Conservation (phyloP, 2,797 vertebrate species). For the Philypnodon macrostomus region DNA sequence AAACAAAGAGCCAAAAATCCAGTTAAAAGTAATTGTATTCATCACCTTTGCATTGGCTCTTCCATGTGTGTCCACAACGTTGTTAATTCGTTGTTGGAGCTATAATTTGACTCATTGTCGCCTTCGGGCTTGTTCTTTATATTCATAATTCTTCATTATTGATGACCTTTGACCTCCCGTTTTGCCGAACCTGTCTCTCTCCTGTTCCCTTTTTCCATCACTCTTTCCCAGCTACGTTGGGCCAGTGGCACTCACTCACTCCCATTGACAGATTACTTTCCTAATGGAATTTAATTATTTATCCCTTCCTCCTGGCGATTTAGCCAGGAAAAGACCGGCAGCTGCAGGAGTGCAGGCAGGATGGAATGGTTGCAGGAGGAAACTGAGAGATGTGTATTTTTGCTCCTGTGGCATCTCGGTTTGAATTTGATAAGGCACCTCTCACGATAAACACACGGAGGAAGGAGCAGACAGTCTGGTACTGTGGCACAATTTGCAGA, state of each 20-base stretch:
- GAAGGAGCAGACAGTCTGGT: conserved; percentile 10
- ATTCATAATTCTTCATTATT: conserved; percentile 27
- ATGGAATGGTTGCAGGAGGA: conserved; percentile 36
- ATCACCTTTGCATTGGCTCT: too few species aligned
- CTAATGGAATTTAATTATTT: conserved; percentile 88
- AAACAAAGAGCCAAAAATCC: too few species aligned
- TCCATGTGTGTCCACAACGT: background rate
- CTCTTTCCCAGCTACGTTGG: conserved; percentile 49
- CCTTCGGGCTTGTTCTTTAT: conserved; percentile 33
- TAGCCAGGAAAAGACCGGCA: conserved; percentile 76
- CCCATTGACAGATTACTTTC: conserved; percentile 82
- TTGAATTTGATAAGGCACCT: conserved; percentile 63
- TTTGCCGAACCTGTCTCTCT: conserved; percentile 11
- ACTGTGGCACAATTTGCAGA: conserved; percentile 1
- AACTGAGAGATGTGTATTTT: conserved; percentile 56
- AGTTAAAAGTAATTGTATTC: too few species aligned
- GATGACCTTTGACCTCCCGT: conserved; percentile 24
- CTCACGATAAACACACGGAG: conserved; percentile 35
- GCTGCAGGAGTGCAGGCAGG: conserved; percentile 45
- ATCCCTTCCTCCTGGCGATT: conserved; percentile 77
- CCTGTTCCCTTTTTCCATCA: conserved; percentile 13
- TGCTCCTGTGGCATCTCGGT: conserved; percentile 58
- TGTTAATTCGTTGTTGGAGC: background rate
- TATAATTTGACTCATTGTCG: conserved; percentile 12
- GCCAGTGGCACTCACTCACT: conserved; percentile 71